Conservation (phyloP, 2,113 vertebrate genomes). For the Lonchura striata region DNA sequence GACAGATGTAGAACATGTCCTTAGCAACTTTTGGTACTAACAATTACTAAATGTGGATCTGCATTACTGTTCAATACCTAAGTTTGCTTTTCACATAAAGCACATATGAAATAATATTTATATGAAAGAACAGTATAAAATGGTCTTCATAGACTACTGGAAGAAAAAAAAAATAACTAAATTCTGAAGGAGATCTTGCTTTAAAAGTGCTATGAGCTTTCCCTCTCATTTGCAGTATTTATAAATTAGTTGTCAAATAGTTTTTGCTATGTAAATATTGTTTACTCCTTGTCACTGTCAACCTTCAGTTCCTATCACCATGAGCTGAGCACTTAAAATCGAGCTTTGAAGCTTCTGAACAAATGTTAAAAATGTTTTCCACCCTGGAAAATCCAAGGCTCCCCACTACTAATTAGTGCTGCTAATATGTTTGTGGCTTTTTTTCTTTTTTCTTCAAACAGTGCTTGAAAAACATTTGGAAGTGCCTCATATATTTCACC, state of each 20-base stretch:
- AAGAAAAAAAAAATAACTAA: neutral
- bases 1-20: neutral
- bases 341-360: conserved; percentile 56
- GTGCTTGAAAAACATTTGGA: neutral
- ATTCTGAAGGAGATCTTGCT: neutral
- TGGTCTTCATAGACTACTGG: neutral
- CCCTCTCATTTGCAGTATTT: conserved; percentile 48
- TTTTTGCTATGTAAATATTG: conserved; percentile 60
- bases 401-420: conserved; percentile 37
- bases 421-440: neutral
- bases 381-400: conserved; percentile 37
- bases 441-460: neutral
- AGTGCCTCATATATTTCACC: conserved; percentile 4
- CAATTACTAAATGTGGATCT: neutral
- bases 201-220: neutral
- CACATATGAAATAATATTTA: neutral
- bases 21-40: neutral
- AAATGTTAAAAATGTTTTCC: conserved; percentile 12
- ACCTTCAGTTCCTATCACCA: conserved; percentile 29
- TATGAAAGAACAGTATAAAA: neutral
- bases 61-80: neutral
- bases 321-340: conserved; percentile 14
- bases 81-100: neutral
- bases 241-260: conserved; percentile 43
- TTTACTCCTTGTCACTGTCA: conserved; percentile 55